Percentiles rank a stretch among this genome's conserved stretches.
phyloP scores from a whole-genome alignment of 2,888 invertebrate species.

The Petrolisthes manimaculis region DNA sequence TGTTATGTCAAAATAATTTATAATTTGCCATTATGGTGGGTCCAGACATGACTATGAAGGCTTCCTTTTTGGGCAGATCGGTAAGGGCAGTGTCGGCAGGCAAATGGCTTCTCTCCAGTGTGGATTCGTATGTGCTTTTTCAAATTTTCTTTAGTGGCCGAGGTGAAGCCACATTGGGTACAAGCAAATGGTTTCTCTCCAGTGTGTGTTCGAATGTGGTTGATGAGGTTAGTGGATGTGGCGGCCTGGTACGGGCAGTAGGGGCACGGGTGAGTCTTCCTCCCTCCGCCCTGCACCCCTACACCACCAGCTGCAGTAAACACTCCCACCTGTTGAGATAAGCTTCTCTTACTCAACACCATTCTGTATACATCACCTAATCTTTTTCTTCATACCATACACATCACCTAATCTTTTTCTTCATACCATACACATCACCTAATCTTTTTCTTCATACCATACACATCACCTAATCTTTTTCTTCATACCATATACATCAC shows the following conservation, averaged over 20 bases:
- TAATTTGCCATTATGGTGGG: slow-evolving; percentile 44
- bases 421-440: not conserved
- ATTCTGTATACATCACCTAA: not conserved
- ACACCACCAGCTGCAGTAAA: slow-evolving; percentile 5
- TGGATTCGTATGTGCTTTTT: slow-evolving; percentile 58
- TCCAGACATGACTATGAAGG: slow-evolving; percentile 60
- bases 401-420: not conserved
- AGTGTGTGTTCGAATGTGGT: slow-evolving; percentile 54
- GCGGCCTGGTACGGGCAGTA: slow-evolving; percentile 55
- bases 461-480: too few relatives aligned
- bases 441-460: too few relatives aligned
- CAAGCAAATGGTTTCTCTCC: slow-evolving; percentile 55
- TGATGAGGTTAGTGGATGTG: slow-evolving; percentile 46
- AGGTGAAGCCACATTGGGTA: slow-evolving; percentile 29
- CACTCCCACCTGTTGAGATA: slow-evolving; percentile 49
- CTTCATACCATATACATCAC: too few relatives aligned
- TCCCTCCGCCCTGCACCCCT: slow-evolving; percentile 13
- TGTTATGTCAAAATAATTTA: slow-evolving; percentile 1
- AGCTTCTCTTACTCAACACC: slow-evolving; percentile 45
- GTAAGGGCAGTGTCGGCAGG: slow-evolving; percentile 54
- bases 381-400: not conserved
- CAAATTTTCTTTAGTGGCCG: slow-evolving; percentile 89
- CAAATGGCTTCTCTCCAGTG: slow-evolving; percentile 64
- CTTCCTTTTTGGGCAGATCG: slow-evolving; percentile 58
- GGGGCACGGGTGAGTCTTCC: slow-evolving; percentile 38